Evolutionary conservation across 2,113 vertebrate genomes (phyloP), one percentile per base, ranked within the genome.

Genomic region (Hirundichthys speculiger): DNA sequence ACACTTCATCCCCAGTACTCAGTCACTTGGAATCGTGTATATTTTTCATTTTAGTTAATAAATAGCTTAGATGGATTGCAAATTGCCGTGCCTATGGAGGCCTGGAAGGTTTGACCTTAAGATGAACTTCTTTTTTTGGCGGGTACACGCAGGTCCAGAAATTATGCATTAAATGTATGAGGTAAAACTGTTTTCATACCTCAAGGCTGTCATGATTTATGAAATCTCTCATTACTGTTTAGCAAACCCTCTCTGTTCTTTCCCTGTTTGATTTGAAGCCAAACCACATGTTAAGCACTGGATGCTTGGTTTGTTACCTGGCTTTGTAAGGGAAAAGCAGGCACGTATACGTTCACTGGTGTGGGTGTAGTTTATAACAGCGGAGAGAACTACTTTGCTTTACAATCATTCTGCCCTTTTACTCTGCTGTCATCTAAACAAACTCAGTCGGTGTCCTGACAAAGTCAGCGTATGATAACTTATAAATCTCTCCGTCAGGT

Each of bases 231-330:
- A 59, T 83, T 83, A 75, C 53, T 45, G 60, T 58, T 65, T 79
- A 73, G 59, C 38, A 69, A n/a, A n/a, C 46, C 66, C 42, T 14
- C 64, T 48, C 30, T 50, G 2, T 41, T 46, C 59, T 34, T 48
- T n/a, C 53, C 50, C 20, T 9, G 15, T 20, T 49, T 61, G 21
- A 68, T 65, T 77, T 24, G 77, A 87, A 91, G 61, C 63, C 14
- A 73, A 84, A 87, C 75, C 89, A 90, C 73, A 85, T 88, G 68
- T 57, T 61, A 11, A 18, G 43, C 18, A 45, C 10, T 34, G 30
- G 30, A 34, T 34, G 30, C 30, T 9, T 34, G 30, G 30, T 34
- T 34, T 34, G 9, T 34, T 7, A 34, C 30, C 30, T 34, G 6
- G 11, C 30, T 34, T 34, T 34, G 4, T 34, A 34, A 34, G 4